A percentile compares a stretch with the other conserved stretches of the same genome.
Evolutionary conservation across 2,797 vertebrate genomes (phyloP).

Genomic region (Fistularia commersonii): DNA sequence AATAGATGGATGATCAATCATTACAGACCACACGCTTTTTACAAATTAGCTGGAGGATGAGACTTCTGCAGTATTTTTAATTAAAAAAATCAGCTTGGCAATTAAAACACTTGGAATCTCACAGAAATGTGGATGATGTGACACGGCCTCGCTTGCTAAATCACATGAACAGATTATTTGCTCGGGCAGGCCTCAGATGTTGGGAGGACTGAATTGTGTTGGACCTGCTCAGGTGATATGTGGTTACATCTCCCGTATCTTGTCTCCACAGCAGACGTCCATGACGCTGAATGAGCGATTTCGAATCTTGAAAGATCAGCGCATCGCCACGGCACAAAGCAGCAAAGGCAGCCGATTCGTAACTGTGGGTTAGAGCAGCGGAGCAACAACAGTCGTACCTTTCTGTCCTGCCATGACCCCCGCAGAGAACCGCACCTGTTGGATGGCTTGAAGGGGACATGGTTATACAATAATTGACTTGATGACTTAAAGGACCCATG

Average conservation of each 20-base stretch:
- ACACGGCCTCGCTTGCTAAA: no score
- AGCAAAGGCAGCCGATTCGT: constrained; percentile 89
- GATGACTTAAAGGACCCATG: constrained; percentile 2
- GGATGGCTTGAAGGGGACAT: constrained; percentile 1
- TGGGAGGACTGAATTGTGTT: no score
- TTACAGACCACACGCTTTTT: no score
- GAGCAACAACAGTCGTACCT: neutral
- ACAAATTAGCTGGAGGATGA: no score
- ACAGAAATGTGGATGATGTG: no score
- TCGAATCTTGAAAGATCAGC: constrained; percentile 89
- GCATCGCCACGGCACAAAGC: constrained; percentile 75
- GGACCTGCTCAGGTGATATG: no score
- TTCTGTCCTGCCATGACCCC: constrained; percentile 17
- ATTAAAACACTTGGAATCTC: no score
- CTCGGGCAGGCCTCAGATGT: no score
- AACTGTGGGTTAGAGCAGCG: constrained; percentile 82
- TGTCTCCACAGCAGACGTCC: constrained; percentile 76
- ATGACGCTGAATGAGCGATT: constrained; percentile 96
- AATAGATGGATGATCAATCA: no score
- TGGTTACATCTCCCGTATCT: neutral
- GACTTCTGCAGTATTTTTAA: no score
- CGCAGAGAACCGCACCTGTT: constrained; percentile 13
- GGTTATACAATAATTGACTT: neutral
- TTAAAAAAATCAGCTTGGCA: no score
- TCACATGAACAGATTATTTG: no score